Conservation (phyloP, 23 tunicate species). For the Aplidium turbinatum region DNA sequence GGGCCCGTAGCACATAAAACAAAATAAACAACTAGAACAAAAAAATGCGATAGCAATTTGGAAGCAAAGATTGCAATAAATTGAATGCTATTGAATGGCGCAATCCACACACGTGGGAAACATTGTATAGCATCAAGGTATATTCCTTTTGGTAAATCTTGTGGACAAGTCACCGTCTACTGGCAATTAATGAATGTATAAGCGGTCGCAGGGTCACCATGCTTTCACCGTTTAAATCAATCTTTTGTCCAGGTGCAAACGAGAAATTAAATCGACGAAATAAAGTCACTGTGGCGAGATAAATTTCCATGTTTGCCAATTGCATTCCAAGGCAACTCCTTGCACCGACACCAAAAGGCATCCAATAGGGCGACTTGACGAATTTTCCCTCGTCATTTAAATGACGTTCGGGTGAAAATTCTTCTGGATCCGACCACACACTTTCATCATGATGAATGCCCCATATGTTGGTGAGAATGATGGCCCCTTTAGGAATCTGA, state of each 20-base stretch:
- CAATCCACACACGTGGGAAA: too few species aligned
- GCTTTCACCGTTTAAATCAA: slow-evolving; percentile 56
- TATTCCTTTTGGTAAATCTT: too few species aligned
- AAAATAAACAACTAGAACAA: too few species aligned
- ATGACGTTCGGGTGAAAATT: slow-evolving; percentile 63
- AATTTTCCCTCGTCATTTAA: slow-evolving; percentile 62
- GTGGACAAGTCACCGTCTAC: too few species aligned
- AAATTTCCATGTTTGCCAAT: slow-evolving; percentile 72
- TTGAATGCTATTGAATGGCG: too few species aligned
- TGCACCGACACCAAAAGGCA: slow-evolving; percentile 56
- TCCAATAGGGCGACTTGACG: slow-evolving; percentile 38
- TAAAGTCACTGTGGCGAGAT: slow-evolving; percentile 27
- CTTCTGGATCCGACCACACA: slow-evolving; percentile 63
- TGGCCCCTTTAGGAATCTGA: slow-evolving; percentile 46
- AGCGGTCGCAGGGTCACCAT: too few species aligned
- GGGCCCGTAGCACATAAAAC: too few species aligned
- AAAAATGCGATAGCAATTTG: too few species aligned
- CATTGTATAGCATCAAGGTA: too few species aligned
- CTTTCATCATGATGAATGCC: slow-evolving; percentile 51
- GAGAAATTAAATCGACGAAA: slow-evolving; percentile 50
- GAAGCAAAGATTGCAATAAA: too few species aligned
- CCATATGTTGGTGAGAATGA: slow-evolving; percentile 50
- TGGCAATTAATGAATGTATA: too few species aligned
- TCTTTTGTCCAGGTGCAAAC: slow-evolving; percentile 23
- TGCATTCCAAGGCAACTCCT: slow-evolving; percentile 61